Percentiles rank a stretch among this genome's conserved stretches.
Conservation (phyloP, 2,888 invertebrate species). For the Miltochrista miniata region DNA sequence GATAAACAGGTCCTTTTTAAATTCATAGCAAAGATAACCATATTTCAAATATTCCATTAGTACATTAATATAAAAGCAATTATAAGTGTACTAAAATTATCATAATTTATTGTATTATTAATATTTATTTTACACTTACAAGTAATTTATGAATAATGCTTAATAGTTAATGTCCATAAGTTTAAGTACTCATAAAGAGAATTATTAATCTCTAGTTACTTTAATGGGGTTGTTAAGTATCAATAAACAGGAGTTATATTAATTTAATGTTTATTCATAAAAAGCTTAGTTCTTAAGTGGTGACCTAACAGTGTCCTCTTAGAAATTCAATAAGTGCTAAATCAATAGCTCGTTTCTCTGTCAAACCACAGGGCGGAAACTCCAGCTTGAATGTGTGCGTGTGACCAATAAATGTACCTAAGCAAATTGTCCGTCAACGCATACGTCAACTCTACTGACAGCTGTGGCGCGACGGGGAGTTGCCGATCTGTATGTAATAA, state of each 20-base stretch:
- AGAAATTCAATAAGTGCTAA: too few relatives aligned
- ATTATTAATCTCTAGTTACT: slow-evolving; percentile 9
- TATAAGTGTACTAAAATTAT: slow-evolving; percentile 8
- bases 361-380: too few relatives aligned
- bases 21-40: neutral
- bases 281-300: neutral
- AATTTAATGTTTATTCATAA: slow-evolving; percentile 1
- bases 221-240: slow-evolving; percentile 19
- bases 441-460: too few relatives aligned
- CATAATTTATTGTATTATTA: too few relatives aligned
- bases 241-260: slow-evolving; percentile 14
- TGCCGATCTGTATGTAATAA: too few relatives aligned
- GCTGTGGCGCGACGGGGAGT: too few relatives aligned
- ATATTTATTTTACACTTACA: slow-evolving; percentile 30
- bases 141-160: slow-evolving; percentile 12
- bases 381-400: too few relatives aligned
- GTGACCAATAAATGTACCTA: too few relatives aligned
- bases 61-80: too few relatives aligned
- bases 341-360: too few relatives aligned
- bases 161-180: slow-evolving; percentile 14
- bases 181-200: slow-evolving; percentile 26
- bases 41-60: neutral
- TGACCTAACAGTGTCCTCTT: neutral
- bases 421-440: too few relatives aligned
- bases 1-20: too few relatives aligned